phyloP scores from a whole-genome alignment of 2,797 vertebrate genomes.

The Bothrops alternatus region DNA sequence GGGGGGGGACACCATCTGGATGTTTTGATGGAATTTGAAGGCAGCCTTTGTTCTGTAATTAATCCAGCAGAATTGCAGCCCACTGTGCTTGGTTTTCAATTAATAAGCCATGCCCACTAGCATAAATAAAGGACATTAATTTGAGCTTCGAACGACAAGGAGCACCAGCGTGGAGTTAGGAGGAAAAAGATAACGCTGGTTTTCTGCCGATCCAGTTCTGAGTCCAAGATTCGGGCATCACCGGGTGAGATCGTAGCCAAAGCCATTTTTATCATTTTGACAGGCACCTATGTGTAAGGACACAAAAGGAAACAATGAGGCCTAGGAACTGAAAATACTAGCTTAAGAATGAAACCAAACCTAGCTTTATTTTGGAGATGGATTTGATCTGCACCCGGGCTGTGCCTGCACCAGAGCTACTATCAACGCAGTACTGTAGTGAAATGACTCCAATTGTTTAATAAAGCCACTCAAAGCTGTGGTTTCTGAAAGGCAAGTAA shows the following conservation, averaged over 20 bases:
- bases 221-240: not conserved
- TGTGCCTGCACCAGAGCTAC: not conserved
- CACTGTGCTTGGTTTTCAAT: not conserved
- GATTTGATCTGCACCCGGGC: not conserved
- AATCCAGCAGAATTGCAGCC: not conserved
- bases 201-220: not conserved
- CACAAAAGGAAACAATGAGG: not conserved
- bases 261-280: conserved; percentile 26
- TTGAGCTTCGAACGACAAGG: not conserved
- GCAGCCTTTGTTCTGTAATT: not conserved
- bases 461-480: not conserved
- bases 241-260: conserved; percentile 20
- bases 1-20: not conserved
- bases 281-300: conserved; percentile 1
- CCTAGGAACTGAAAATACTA: no score
- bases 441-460: not conserved
- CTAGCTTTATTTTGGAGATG: not conserved
- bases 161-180: not conserved
- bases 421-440: not conserved
- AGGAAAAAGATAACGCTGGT: not conserved
- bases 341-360: not conserved
- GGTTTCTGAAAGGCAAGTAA: not conserved
- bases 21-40: not conserved
- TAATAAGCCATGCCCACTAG: not conserved
- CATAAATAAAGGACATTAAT: not conserved